These are phyloP conservation scores for Marmota flaviventris DNA, from an alignment of 2,113 vertebrate species.

Conservation along the genomic window DNA sequence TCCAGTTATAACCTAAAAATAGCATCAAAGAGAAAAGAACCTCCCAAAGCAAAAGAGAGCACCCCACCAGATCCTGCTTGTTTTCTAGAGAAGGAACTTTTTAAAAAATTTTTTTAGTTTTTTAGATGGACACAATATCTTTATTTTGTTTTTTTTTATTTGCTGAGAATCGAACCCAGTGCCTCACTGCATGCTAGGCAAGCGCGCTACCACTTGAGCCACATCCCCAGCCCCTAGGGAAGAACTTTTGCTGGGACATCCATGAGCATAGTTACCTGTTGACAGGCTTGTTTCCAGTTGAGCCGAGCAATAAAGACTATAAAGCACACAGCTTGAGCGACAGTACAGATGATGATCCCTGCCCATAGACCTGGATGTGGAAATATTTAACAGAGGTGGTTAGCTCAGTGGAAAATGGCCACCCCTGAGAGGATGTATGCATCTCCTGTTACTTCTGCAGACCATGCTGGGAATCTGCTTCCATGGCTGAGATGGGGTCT, in stretches of 20 bases:
- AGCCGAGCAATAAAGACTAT: constrained; percentile 88
- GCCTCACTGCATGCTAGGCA: no score
- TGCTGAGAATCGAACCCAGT: no score
- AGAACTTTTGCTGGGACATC: neutral
- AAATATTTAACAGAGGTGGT: neutral
- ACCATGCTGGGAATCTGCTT: neutral
- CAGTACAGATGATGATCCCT: constrained; percentile 89
- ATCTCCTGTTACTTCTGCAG: neutral
- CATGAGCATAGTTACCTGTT: constrained; percentile 89
- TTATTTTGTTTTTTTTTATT: no score
- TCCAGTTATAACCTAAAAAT: neutral
- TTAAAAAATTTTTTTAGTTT: no score
- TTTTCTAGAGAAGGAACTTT: neutral
- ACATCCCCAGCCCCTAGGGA: no score
- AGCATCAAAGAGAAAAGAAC: neutral
- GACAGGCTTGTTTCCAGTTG: constrained; percentile 92
- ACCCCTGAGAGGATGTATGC: fast-evolving
- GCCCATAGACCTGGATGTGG: constrained; percentile 92
- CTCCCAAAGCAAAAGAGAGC: neutral
- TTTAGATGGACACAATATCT: no score
- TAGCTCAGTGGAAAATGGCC: neutral
- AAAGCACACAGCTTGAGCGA: constrained; percentile 90
- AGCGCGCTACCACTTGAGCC: no score
- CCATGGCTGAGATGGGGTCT: fast-evolving
- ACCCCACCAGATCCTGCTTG: neutral